These are phyloP conservation scores for Oreortyx pictus DNA, from an alignment of 2,797 vertebrate species.

Conservation along the genomic window DNA sequence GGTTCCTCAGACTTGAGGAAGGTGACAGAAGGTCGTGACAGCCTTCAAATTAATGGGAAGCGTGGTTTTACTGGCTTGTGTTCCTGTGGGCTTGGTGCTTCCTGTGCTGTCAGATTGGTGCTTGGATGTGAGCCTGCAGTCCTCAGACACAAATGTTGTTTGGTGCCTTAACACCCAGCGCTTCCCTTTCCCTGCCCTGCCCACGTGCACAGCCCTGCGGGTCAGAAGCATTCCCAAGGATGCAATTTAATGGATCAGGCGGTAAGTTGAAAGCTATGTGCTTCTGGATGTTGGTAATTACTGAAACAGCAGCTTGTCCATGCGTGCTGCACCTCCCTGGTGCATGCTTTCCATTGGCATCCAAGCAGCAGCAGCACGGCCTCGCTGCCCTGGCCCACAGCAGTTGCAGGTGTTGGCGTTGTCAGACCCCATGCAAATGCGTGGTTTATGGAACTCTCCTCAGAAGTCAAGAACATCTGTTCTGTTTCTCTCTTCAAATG, in stretches of 20 bases:
- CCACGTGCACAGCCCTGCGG: rapidly evolving
- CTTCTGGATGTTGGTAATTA: background rate
- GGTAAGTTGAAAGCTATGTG: rapidly evolving
- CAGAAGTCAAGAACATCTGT: background rate
- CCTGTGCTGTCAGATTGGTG: rapidly evolving
- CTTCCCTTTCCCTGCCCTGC: background rate
- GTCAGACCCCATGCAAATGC: background rate
- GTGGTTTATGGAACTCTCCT: background rate
- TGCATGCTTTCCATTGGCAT: too few relatives aligned
- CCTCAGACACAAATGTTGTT: background rate
- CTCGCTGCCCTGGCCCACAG: background rate
- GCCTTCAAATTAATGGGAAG: background rate
- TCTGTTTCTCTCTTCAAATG: background rate
- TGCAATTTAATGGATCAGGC: rapidly evolving
- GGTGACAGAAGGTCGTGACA: background rate
- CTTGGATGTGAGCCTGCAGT: rapidly evolving
- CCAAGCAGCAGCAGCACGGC: too few relatives aligned
- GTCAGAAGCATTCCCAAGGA: rapidly evolving
- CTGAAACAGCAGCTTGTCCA: background rate
- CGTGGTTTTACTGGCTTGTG: rapidly evolving
- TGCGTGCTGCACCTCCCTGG: rapidly evolving
- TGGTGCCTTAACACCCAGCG: rapidly evolving
- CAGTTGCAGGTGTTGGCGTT: too few relatives aligned
- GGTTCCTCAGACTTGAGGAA: background rate
- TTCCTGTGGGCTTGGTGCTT: rapidly evolving